A percentile compares a stretch with the other conserved stretches of the same genome.
Conservation (phyloP, 2,888 invertebrate genomes). For the Lumbricus terrestris region DNA sequence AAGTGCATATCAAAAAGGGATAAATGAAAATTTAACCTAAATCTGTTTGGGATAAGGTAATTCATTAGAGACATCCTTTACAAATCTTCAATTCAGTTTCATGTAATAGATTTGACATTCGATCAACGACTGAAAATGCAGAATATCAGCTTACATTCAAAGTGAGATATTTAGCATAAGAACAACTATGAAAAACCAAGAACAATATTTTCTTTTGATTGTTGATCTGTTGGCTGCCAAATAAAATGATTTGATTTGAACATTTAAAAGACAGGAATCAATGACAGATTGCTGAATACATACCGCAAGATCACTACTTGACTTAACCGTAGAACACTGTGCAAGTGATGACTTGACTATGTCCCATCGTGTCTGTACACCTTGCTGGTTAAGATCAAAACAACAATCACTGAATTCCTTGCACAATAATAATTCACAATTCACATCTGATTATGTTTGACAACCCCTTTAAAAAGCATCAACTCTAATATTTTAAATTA, state of each 20-base stretch:
- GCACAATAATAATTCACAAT: neutral
- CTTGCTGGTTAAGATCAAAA: constrained; percentile 9
- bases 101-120: too few species aligned
- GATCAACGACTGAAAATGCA: neutral
- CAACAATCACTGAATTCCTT: neutral
- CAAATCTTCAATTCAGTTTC: too few species aligned
- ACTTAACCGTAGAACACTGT: neutral
- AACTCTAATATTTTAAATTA: neutral
- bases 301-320: neutral
- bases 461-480: neutral
- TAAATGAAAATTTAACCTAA: neutral
- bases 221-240: too few species aligned
- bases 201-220: too few species aligned
- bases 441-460: neutral
- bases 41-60: too few species aligned
- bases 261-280: neutral
- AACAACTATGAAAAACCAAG: neutral
- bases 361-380: neutral
- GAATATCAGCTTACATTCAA: neutral
- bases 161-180: neutral
- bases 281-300: neutral
- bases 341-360: neutral
- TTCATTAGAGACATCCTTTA: too few species aligned
- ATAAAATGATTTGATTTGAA: too few species aligned
- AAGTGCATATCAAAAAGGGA: neutral